Percentiles rank a stretch among this genome's conserved stretches.
Evolutionary conservation across 1,140 invertebrate genomes (phyloP).

Genomic region (Hylyphantes graminicola): DNA sequence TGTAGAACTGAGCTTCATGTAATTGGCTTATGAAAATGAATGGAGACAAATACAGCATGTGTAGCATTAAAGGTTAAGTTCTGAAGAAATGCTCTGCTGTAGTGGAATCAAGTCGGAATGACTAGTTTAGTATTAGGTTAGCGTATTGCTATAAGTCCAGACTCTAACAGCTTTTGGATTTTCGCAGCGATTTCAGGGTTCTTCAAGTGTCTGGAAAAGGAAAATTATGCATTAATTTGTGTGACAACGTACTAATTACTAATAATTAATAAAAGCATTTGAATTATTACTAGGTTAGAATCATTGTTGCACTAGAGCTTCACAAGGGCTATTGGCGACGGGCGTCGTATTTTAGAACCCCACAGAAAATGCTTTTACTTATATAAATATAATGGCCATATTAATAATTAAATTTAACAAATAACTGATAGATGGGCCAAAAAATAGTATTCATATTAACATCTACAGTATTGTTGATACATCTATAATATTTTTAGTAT

Average conservation of each 20-base stretch:
- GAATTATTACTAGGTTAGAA: too few relatives aligned
- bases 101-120: constrained; percentile 53
- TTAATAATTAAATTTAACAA: too few relatives aligned
- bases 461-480: too few relatives aligned
- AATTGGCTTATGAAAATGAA: constrained; percentile 51
- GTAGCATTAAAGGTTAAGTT: constrained; percentile 29
- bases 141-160: constrained; percentile 94
- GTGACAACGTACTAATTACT: neutral
- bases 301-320: too few relatives aligned
- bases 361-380: too few relatives aligned
- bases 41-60: constrained; percentile 25
- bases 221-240: constrained; percentile 63
- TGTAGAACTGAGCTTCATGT: constrained; percentile 28
- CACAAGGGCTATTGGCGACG: too few relatives aligned
- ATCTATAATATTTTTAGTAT: too few relatives aligned
- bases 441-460: too few relatives aligned
- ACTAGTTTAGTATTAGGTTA: constrained; percentile 70
- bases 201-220: constrained; percentile 84
- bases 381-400: too few relatives aligned
- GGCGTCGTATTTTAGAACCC: too few relatives aligned
- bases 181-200: constrained; percentile 97
- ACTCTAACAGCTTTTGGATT: constrained; percentile 95
- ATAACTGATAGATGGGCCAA: too few relatives aligned
- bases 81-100: constrained; percentile 18
- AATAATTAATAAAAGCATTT: too few relatives aligned